These are phyloP conservation scores for Andricus quercusramuli DNA, from an alignment of 2,888 invertebrate genomes.

Conservation along the genomic window DNA sequence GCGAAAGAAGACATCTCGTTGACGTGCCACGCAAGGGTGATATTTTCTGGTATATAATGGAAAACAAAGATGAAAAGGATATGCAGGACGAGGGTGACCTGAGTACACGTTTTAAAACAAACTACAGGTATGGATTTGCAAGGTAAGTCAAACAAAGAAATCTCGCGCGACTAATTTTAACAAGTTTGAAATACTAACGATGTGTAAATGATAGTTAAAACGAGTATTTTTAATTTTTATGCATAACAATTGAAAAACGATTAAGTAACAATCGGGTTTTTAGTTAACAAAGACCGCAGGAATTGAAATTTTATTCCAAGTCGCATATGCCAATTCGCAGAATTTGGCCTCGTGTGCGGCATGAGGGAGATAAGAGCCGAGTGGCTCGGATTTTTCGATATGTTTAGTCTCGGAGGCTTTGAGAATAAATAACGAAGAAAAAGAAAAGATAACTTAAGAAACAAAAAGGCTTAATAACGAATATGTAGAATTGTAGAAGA, in stretches of 20 bases:
- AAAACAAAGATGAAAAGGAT: not conserved
- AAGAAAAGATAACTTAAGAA: too few relatives aligned
- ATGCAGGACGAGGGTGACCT: not conserved
- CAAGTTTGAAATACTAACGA: not conserved
- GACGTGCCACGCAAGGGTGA: too few relatives aligned
- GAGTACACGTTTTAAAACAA: not conserved
- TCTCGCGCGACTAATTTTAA: not conserved
- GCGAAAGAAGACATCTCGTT: too few relatives aligned
- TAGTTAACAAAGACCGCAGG: too few relatives aligned
- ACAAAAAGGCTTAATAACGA: too few relatives aligned
- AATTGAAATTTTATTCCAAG: not conserved
- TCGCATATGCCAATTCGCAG: not conserved
- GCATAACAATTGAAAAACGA: not conserved
- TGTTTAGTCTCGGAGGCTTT: not conserved
- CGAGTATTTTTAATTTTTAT: not conserved
- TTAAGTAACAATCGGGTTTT: too few relatives aligned
- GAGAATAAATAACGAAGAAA: not conserved
- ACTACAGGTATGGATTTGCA: not conserved
- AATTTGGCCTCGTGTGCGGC: not conserved
- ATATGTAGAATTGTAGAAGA: not conserved
- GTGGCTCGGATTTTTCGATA: not conserved
- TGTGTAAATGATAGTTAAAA: not conserved
- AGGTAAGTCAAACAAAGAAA: not conserved
- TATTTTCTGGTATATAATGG: not conserved
- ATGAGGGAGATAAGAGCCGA: not conserved